phyloP scores from a whole-genome alignment of 2,797 vertebrate genomes.

The Siniperca obscura region DNA sequence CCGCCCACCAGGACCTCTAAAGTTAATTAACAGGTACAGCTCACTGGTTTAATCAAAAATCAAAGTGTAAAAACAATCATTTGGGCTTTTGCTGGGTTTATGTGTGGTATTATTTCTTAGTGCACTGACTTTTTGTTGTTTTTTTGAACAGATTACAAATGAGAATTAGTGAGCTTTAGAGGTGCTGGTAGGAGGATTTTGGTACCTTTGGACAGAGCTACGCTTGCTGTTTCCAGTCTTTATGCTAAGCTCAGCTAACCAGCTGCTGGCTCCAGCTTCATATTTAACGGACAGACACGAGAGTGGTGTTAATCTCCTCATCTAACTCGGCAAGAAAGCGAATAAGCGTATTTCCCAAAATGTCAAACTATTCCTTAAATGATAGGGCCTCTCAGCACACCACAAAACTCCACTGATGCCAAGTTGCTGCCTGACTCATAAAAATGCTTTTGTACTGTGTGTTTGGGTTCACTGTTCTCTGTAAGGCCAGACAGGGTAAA shows the following conservation, averaged over 20 bases:
- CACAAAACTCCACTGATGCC: background rate
- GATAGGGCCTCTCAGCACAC: background rate
- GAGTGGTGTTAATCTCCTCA: background rate
- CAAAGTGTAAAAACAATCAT: too few relatives aligned
- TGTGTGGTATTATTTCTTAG: background rate
- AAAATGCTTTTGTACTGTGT: background rate
- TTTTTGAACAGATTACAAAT: too few relatives aligned
- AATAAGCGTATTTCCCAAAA: background rate
- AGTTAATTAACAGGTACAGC: background rate
- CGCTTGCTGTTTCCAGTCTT: too few relatives aligned
- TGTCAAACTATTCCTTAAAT: background rate
- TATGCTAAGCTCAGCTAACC: background rate
- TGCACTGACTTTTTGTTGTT: background rate
- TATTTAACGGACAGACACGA: background rate
- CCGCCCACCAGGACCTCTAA: background rate
- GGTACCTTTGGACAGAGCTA: too few relatives aligned
- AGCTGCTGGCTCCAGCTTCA: background rate
- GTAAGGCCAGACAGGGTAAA: constrained; percentile 29
- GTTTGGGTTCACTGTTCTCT: constrained; percentile 8
- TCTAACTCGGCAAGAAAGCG: background rate
- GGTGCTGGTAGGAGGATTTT: too few relatives aligned
- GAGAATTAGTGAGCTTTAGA: too few relatives aligned
- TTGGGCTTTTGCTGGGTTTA: background rate
- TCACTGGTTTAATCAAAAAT: too few relatives aligned
- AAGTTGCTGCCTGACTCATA: constrained; percentile 15